Percentiles rank a stretch among this genome's conserved stretches.
phyloP scores from a whole-genome alignment of 1,140 invertebrate species.

The Brachionus plicatilis region DNA sequence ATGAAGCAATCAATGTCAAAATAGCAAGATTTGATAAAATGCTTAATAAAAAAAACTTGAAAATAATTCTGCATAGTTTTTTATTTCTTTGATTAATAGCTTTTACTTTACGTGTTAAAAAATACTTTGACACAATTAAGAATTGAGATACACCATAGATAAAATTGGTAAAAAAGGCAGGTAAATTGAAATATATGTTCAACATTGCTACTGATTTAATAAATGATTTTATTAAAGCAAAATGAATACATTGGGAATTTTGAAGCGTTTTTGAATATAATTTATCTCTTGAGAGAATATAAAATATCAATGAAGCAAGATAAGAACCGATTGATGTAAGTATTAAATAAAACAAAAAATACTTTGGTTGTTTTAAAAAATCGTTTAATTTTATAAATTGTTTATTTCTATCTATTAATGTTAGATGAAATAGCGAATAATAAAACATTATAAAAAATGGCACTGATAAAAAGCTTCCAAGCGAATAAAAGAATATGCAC shows the following conservation, averaged over 20 bases:
- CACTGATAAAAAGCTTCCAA: background rate
- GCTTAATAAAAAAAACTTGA: background rate
- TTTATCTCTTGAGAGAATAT: background rate
- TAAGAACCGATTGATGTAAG: background rate
- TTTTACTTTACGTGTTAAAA: background rate
- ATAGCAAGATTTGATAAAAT: background rate
- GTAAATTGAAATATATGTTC: background rate
- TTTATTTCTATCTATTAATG: background rate
- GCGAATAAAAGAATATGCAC: background rate
- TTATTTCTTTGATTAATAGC: background rate
- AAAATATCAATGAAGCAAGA: background rate
- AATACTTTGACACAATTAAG: background rate
- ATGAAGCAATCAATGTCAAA: background rate
- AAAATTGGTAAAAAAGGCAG: background rate
- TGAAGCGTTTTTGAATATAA: background rate
- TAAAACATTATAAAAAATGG: background rate
- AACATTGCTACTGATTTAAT: background rate
- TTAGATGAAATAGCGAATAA: background rate
- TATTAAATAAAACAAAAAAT: background rate
- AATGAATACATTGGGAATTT: background rate
- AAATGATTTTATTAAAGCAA: background rate
- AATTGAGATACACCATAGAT: background rate
- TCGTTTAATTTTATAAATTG: background rate
- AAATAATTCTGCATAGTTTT: background rate
- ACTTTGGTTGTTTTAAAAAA: background rate